Evolutionary conservation across 1,140 invertebrate genomes (phyloP), one percentile per base, ranked within the genome.

Genomic region (Drosophila melanogaster): DNA sequence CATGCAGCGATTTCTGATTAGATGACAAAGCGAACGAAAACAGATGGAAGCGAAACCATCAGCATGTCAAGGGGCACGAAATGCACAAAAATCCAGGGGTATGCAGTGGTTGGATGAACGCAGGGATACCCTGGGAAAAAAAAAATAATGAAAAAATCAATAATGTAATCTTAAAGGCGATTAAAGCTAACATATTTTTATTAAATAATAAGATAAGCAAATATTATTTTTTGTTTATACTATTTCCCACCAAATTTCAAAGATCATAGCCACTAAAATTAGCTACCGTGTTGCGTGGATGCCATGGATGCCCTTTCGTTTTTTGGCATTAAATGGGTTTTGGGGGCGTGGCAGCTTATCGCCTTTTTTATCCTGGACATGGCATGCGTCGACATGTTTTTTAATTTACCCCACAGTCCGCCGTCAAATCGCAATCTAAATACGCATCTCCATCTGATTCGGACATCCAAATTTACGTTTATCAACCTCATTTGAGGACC

Each of bases 1-100:
- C 84, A 84, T 89, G 84, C 77, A 59, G 84, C 80, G 84, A 67
- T 89, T 89, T 89, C 69, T 89, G 84, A 89, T 89, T 89, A 84
- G 78, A 90, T 89, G 73, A 89, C 85, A 89, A 89, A 89, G 77
- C 84, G 60, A 67, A 58, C 54, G 61, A 59, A 37, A 59, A 56
- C 58, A 54, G 24, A 19, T 44, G 15, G 10, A 56, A 59, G 37
- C 40, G 26, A 77, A 62, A 41, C 41, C 33, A 60, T 57, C 49
- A 55, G 49, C 46, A 49, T 41, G 58, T 49, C 44, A 75, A 69
- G 37, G 40, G 47, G 24, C 26, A 62, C 55, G 47, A 57, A 40
- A 26, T 26, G 51, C 35, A 40, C 26, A 53, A 14, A 38, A 14
- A 38, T 14, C 11, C 50, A 54, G 38, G 30, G 44, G 11, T 10